phyloP scores from a whole-genome alignment of 2,888 invertebrate genomes.

The Clunio marinus region DNA sequence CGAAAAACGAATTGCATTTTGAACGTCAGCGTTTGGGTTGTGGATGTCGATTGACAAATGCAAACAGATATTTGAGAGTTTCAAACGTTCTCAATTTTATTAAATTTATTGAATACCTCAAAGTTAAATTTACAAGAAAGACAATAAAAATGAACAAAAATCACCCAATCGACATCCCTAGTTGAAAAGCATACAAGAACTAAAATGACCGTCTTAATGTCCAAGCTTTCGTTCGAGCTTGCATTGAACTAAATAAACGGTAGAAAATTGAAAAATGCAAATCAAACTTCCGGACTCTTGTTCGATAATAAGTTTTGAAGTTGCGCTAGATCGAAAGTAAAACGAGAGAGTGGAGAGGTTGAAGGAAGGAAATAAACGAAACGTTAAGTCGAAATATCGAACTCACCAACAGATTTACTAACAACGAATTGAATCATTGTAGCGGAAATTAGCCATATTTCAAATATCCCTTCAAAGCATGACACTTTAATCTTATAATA shows the following conservation, averaged over 20 bases:
- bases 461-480: background rate
- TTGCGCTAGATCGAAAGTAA: background rate
- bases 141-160: no score
- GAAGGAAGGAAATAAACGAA: background rate
- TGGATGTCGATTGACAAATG: no score
- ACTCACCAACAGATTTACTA: background rate
- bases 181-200: background rate
- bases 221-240: no score
- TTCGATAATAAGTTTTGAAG: slow-evolving; percentile 4
- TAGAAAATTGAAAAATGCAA: slow-evolving; percentile 17
- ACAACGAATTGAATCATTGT: background rate
- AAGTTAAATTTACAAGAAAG: no score
- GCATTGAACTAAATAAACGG: no score
- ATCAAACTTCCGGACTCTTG: background rate
- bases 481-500: slow-evolving; percentile 9
- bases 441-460: slow-evolving; percentile 21
- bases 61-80: no score
- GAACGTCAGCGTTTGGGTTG: no score
- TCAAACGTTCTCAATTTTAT: no score
- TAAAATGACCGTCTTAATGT: background rate
- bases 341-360: background rate
- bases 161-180: no score
- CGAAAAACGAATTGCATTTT: no score
- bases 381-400: background rate
- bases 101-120: no score